Conservation (phyloP, 2,888 invertebrate genomes). For the Himalopsyche japonica region DNA sequence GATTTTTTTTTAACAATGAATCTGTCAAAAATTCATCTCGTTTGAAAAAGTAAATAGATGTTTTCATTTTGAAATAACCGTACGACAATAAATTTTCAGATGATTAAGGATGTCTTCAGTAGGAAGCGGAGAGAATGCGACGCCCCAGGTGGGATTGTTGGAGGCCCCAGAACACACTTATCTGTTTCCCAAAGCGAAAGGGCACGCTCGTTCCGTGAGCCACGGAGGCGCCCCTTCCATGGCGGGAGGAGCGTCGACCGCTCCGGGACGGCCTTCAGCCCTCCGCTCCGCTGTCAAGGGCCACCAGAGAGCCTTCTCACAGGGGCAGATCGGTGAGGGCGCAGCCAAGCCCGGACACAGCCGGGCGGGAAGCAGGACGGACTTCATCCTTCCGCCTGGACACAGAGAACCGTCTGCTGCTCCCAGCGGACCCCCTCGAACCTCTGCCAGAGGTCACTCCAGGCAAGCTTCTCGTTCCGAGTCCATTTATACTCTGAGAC, state of each 20-base stretch:
- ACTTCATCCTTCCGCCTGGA: conserved; percentile 85
- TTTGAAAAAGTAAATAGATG: neutral
- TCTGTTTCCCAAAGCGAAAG: conserved; percentile 60
- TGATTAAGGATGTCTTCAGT: conserved; percentile 71
- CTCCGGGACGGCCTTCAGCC: conserved; percentile 65
- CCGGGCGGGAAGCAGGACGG: conserved; percentile 83
- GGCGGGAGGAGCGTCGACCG: conserved; percentile 49
- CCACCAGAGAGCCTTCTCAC: conserved; percentile 84
- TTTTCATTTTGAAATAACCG: neutral
- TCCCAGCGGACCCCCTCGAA: conserved; percentile 54
- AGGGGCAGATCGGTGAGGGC: conserved; percentile 78
- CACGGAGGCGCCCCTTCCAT: conserved; percentile 72
- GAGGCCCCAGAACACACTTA: conserved; percentile 61
- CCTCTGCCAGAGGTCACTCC: conserved; percentile 70
- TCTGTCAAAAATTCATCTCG: neutral
- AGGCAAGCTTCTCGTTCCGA: conserved; percentile 89
- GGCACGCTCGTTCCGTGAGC: conserved; percentile 82
- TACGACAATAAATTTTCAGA: conserved; percentile 50
- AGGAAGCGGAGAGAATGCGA: conserved; percentile 64
- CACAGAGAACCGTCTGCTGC: conserved; percentile 69
- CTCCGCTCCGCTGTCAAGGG: conserved; percentile 74
- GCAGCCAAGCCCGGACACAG: conserved; percentile 68
- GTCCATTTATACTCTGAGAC: conserved; percentile 84
- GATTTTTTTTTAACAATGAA: neutral
- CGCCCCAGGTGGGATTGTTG: conserved; percentile 54